Evolutionary conservation across 1,140 invertebrate species (phyloP), one percentile per base, ranked within the genome.

Genomic region (Trichonephila inaurata): DNA sequence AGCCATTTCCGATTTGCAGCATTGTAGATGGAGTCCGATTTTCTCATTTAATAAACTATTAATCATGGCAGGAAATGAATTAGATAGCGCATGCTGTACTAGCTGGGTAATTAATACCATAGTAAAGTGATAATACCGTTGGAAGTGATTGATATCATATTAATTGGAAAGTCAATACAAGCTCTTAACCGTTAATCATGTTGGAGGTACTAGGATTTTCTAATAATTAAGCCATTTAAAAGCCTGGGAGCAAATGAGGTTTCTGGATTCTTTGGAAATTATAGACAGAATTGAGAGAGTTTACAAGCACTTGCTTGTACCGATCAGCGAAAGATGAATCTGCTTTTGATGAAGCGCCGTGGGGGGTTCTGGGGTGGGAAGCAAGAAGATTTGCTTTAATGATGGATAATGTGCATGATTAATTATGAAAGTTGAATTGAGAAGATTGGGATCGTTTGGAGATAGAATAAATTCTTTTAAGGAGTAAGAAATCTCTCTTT

Each of bases 201-300:
- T 5, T 28, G 60, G 61, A 16, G 40, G 85, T 21, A 33, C 85
- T 87, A 28, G 28, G 62, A 33, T 58, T 89, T 72, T 72, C 62
- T 69, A 89, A 89, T 89, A 89, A 89, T 89, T 33, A 72, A 89
- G 21, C 62, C 87, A 89, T 89, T 89, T 51, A 89, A 44, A 87
- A 58, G 85, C 12, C 51, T 28, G 61, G 6, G 5, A 21, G 51
- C 21, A 60, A 77, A 60, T 83, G 82, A 28, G 82, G 19, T 24
- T 60, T 60, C 44, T 5, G 44, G 40, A 28, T 51, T 28, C 14
- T 83, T 58, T 58, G 51, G 58, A 83, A 69, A 28, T 69, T 28
- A 14, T 3, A 12, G 12, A 24, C 4, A 28, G 40, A 51, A 16
- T 44, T 82, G 18, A 21, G 16, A 21, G 16, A 19, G 77, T 82